Base-by-base conservation (phyloP, 2,888 invertebrate genomes). In the Chrysopilus asiliformis region DNA sequence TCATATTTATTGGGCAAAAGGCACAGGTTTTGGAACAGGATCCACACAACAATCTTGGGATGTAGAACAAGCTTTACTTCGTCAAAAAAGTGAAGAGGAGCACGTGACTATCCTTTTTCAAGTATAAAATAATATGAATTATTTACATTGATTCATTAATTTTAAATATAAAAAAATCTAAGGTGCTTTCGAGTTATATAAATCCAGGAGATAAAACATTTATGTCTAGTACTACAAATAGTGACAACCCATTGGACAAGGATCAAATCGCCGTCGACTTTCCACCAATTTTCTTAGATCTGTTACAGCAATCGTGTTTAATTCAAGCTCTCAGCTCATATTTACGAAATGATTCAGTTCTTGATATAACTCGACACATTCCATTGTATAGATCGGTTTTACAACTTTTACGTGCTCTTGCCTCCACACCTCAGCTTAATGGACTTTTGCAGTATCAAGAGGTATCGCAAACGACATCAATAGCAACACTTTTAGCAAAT, bases 301-400 rank as follows among this genome's bases (percentile, higher is more conserved):
- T 90, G 20, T 58, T 93, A 13, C 74, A 79, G 28, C 72, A 79
- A 54, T 91, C 91, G 41, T 85, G 87, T 50, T 69, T 94, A 14
- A 71, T 93, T 43, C 84, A 87, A 14, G 89, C 86, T 15, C 71
- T 91, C 17, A 84, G 86, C 51, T 89, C 89, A 0, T 93, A 94
- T 56, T 68, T 93, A 36, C 71, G 90, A 48, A 94, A 94, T 54
- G 94, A 94, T 64, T 94, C 93, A 75, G 93, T 93, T 47, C 66
- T 94, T 60, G 93, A 94, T 66, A 91, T 94, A 82, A 89, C 93
- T n/a, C 75, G 91, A 13, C 93, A 93, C 67, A 89, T 93, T 63
- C 90, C 91, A 17, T 70, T 93, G 50, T 93, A 93, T 66, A 76
- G 83, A 47, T 80, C 86, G 46, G 79, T 91, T 52, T 65, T 93